Evolutionary conservation across 2,113 vertebrate species (phyloP), one percentile per base, ranked within the genome.

Genomic region (Edolisoma coerulescens): DNA sequence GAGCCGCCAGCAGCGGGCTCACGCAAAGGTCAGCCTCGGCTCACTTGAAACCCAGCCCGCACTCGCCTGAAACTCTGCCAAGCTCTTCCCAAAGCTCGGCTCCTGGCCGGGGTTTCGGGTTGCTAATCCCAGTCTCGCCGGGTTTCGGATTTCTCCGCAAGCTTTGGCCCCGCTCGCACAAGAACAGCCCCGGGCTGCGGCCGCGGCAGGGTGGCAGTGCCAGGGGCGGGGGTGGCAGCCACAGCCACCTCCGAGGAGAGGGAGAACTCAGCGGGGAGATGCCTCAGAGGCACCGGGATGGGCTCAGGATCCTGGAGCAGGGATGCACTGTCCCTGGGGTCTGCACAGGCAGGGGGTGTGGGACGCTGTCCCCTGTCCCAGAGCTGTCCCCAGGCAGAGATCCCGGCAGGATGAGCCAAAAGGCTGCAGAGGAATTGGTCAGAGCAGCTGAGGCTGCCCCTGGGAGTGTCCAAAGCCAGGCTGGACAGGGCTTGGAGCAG

Each of bases 61-160:
- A 1, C 89, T 86, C 7, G 73, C 86, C 91, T 96, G 94, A 96
- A 89, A 69, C 87, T 4, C 74, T 4, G 94, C 96, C 96, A 96
- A 73, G 81, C 89, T 90, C 96, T 93, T 87, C 96, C 95, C 64
- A 61, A 70, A 67, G 16, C 87, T 79, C 32, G 28, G 44, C 88
- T 96, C 89, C 95, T 87, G 96, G 94, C 95, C 75, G n/a, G 7
- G 67, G 95, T 95, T 96, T 96, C 91, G 74, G 87, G 45, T 67
- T 68, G 67, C 84, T 95, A 39, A 95, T 96, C 95, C 96, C 83
- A 91, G 82, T 42, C 96, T 61, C 63, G 1, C 61, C 90, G 95
- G 39, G 93, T 93, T 91, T 94, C 96, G 6, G 61, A 89, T 97
- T 97, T 87, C 95, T 33, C 6, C 18, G 45, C 91, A 24, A 61